Conservation (phyloP, 2,113 vertebrate species). For the Nipponia nippon region DNA sequence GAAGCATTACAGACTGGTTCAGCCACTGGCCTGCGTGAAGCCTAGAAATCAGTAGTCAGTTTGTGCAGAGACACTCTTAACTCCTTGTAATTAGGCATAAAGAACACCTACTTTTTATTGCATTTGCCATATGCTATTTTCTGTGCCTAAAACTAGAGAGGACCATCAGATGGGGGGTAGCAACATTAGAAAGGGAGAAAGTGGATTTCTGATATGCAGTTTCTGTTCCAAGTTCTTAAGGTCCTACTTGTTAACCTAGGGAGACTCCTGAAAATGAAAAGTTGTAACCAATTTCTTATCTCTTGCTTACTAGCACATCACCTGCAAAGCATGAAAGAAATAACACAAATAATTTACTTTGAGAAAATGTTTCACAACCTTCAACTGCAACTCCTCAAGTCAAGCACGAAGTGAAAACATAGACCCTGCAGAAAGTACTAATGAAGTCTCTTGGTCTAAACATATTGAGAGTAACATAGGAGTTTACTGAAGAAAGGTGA, state of each 20-base stretch:
- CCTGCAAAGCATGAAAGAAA: background rate
- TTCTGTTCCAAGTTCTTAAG: background rate
- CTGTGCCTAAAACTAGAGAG: background rate
- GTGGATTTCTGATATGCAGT: background rate
- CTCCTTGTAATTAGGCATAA: background rate
- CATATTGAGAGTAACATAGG: background rate
- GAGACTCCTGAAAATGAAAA: background rate
- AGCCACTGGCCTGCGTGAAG: background rate
- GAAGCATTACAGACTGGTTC: background rate
- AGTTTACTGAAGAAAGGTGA: background rate
- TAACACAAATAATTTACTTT: background rate
- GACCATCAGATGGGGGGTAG: background rate
- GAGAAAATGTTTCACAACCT: background rate
- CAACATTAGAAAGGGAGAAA: background rate
- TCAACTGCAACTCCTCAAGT: background rate
- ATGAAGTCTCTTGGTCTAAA: background rate
- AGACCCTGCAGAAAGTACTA: background rate
- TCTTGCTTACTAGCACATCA: background rate
- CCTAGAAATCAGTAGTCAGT: background rate
- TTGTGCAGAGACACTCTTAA: background rate
- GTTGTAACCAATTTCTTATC: background rate
- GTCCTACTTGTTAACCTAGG: background rate
- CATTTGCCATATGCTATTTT: background rate
- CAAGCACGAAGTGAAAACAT: background rate
- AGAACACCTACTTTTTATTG: background rate